These are phyloP conservation scores for Agapostemon virescens DNA, from an alignment of 2,888 invertebrate genomes.

Conservation along the genomic window DNA sequence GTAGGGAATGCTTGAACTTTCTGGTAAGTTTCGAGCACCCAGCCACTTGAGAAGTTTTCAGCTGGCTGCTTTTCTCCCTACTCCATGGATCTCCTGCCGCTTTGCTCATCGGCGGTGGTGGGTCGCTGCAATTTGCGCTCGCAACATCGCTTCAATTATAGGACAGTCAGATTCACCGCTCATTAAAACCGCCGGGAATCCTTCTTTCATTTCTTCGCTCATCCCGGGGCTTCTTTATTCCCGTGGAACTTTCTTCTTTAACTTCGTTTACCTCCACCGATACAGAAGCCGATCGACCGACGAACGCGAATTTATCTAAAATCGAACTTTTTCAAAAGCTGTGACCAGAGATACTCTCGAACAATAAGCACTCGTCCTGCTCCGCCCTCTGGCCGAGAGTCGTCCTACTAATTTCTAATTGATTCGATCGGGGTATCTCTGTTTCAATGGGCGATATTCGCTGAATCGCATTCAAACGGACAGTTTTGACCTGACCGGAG, in stretches of 20 bases:
- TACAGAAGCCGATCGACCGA: slow-evolving; percentile 43
- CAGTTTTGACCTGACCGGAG: slow-evolving; percentile 20
- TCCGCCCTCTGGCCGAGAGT: not conserved
- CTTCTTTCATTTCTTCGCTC: slow-evolving; percentile 15
- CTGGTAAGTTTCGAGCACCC: slow-evolving; percentile 63
- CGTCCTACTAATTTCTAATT: slow-evolving; percentile 42
- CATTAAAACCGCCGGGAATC: slow-evolving; percentile 58
- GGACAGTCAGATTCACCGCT: slow-evolving; percentile 58
- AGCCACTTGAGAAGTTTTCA: slow-evolving; percentile 69
- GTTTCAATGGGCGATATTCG: not conserved
- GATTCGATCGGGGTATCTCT: slow-evolving; percentile 25
- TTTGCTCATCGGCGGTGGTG: slow-evolving; percentile 35
- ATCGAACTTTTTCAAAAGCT: slow-evolving; percentile 28
- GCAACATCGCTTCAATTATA: slow-evolving; percentile 66
- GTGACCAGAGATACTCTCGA: slow-evolving; percentile 28
- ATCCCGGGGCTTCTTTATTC: not conserved
- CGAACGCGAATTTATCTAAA: slow-evolving; percentile 49
- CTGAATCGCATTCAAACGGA: not conserved
- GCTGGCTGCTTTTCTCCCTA: slow-evolving; percentile 50
- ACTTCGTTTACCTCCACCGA: slow-evolving; percentile 54
- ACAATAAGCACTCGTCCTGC: slow-evolving; percentile 17
- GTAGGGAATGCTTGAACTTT: slow-evolving; percentile 56
- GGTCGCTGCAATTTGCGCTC: slow-evolving; percentile 57
- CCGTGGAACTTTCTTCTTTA: slow-evolving; percentile 46
- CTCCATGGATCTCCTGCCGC: slow-evolving; percentile 31